These are phyloP conservation scores for Clarias macrocephalus DNA, from an alignment of 2,113 vertebrate genomes.

Conservation along the genomic window DNA sequence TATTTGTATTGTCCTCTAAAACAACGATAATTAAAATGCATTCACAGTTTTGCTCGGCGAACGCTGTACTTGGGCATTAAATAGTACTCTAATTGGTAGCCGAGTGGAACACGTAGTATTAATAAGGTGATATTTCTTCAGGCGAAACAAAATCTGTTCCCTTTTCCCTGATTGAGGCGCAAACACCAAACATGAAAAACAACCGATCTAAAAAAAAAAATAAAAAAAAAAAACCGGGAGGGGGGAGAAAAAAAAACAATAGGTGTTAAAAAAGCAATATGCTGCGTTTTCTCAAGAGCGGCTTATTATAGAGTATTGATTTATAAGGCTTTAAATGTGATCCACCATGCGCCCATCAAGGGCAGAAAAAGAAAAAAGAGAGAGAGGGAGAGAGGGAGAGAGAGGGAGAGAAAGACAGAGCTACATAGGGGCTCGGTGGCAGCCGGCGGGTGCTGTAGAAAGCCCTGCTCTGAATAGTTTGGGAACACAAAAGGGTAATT, in stretches of 20 bases:
- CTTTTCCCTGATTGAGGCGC: slow-evolving; percentile 51
- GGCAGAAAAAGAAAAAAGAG: slow-evolving; percentile 76
- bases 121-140: slow-evolving; percentile 66
- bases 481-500: slow-evolving; percentile 99
- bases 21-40: slow-evolving; percentile 60
- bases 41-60: slow-evolving; percentile 53
- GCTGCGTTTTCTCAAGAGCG: slow-evolving; percentile 73
- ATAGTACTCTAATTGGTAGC: slow-evolving; percentile 58
- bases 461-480: slow-evolving; percentile 83
- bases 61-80: slow-evolving; percentile 52
- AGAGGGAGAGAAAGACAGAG: slow-evolving; percentile 46
- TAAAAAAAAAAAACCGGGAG: slow-evolving; percentile 55
- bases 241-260: slow-evolving; percentile 54
- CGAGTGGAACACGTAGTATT: slow-evolving; percentile 58
- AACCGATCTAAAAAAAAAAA: slow-evolving; percentile 46
- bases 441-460: slow-evolving; percentile 78
- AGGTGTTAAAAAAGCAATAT: slow-evolving; percentile 78
- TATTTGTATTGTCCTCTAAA: slow-evolving; percentile 42
- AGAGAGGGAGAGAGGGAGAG: background rate
- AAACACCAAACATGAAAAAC: slow-evolving; percentile 58
- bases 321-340: slow-evolving; percentile 79
- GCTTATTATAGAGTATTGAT: slow-evolving; percentile 80
- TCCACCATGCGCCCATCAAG: slow-evolving; percentile 88
- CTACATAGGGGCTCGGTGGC: slow-evolving; percentile 57
- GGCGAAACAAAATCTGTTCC: slow-evolving; percentile 63